Evolutionary conservation across 2,113 vertebrate genomes (phyloP).

Genomic region (Oreochromis niloticus): DNA sequence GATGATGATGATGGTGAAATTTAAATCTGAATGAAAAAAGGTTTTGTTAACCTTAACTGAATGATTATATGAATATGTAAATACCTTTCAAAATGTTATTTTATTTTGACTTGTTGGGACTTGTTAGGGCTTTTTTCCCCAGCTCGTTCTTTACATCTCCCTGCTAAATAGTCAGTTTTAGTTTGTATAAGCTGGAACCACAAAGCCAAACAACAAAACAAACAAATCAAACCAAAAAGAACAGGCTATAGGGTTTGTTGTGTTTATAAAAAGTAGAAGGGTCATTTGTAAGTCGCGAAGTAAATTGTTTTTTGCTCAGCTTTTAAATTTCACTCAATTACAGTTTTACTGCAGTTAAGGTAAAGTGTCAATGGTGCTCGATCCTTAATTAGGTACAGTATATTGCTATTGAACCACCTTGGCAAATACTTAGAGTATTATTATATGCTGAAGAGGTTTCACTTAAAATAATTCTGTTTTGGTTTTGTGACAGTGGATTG

Average conservation of each 20-base stretch:
- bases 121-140: not conserved
- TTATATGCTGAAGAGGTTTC: not conserved
- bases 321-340: not conserved
- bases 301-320: not conserved
- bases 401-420: not conserved
- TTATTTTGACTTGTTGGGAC: not conserved
- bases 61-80: not conserved
- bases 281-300: not conserved
- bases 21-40: not conserved
- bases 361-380: not conserved
- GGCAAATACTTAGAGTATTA: not conserved
- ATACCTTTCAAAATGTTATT: not conserved
- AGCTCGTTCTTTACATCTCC: not conserved
- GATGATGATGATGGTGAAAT: not conserved
- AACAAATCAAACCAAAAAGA: not conserved
- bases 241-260: not conserved
- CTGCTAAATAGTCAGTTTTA: not conserved
- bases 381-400: not conserved
- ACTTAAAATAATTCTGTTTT: not conserved
- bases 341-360: not conserved
- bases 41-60: not conserved
- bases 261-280: not conserved
- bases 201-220: not conserved
- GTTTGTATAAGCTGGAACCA: not conserved
- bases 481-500: not conserved